A percentile compares a stretch with the other conserved stretches of the same genome.
Evolutionary conservation across 2,797 vertebrate species (phyloP).

Genomic region (Melanogrammus aeglefinus): DNA sequence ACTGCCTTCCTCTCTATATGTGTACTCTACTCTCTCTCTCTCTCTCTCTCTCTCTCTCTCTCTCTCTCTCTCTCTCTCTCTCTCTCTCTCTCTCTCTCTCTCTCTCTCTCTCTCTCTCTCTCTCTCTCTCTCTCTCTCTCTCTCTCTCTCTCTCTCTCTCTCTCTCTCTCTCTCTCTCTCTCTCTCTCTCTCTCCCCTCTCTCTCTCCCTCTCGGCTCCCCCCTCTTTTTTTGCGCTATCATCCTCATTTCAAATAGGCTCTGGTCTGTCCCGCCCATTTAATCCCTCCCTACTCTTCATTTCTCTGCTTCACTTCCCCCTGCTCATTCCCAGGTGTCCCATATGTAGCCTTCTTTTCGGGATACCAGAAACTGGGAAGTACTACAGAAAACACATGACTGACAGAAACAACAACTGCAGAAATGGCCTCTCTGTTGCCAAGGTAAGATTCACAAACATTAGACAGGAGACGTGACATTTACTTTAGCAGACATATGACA

Average conservation of each 20-base stretch:
- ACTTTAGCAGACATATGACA: neutral
- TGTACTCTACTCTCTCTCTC: neutral
- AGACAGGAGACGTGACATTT: neutral
- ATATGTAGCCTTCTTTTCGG: constrained; percentile 31
- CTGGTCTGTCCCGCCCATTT: constrained; percentile 18
- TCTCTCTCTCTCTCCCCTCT: constrained; percentile 7
- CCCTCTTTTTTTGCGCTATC: constrained; percentile 18
- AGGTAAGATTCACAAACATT: constrained; percentile 60
- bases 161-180: neutral
- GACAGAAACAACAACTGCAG: constrained; percentile 69
- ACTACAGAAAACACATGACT: constrained; percentile 69
- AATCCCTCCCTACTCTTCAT: constrained; percentile 22
- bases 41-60: constrained; percentile 10
- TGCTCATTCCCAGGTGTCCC: constrained; percentile 30
- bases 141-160: constrained; percentile 8
- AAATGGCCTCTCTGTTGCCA: constrained; percentile 64
- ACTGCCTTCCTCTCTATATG: constrained; percentile 6
- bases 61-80: no score
- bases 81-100: no score
- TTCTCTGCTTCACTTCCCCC: constrained; percentile 16
- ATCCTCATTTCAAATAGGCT: constrained; percentile 20
- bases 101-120: constrained; percentile 4
- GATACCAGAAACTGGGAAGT: constrained; percentile 65
- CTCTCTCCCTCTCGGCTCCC: neutral
- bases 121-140: no score